Evolutionary conservation across 2,797 vertebrate species (phyloP).

Genomic region (Erethizon dorsatum): DNA sequence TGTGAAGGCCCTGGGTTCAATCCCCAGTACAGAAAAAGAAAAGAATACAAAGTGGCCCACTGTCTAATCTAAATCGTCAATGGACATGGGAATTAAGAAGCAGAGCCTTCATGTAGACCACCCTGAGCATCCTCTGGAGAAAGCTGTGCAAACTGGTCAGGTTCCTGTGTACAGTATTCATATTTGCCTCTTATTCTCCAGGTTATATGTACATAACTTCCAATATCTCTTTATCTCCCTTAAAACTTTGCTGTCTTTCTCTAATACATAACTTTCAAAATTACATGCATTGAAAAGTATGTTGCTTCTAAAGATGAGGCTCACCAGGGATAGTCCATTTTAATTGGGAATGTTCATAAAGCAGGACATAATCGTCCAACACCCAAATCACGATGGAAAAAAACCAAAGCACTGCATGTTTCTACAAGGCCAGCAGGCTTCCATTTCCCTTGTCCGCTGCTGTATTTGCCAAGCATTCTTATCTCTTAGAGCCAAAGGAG

Average conservation of each 20-base stretch:
- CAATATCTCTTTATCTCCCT: background rate
- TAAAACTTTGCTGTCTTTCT: background rate
- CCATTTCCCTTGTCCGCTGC: background rate
- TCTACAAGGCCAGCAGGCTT: background rate
- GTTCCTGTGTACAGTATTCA: background rate
- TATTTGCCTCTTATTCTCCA: slow-evolving; percentile 21
- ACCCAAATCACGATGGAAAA: background rate
- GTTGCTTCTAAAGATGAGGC: slow-evolving; percentile 7
- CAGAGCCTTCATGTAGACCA: background rate
- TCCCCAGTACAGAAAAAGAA: background rate
- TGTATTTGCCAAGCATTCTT: background rate
- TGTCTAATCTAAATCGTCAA: background rate
- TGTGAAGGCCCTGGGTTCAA: background rate
- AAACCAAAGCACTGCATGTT: background rate
- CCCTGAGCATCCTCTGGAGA: background rate
- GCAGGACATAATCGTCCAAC: background rate
- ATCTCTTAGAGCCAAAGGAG: background rate
- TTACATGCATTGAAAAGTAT: background rate
- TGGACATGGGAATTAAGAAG: background rate
- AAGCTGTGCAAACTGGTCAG: background rate
- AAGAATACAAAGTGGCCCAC: background rate
- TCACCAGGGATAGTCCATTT: background rate
- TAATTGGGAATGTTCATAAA: background rate
- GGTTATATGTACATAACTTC: background rate
- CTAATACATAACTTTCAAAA: background rate